These are phyloP conservation scores for Dexiosoma caninum DNA, from an alignment of 2,888 invertebrate species.

Conservation along the genomic window DNA sequence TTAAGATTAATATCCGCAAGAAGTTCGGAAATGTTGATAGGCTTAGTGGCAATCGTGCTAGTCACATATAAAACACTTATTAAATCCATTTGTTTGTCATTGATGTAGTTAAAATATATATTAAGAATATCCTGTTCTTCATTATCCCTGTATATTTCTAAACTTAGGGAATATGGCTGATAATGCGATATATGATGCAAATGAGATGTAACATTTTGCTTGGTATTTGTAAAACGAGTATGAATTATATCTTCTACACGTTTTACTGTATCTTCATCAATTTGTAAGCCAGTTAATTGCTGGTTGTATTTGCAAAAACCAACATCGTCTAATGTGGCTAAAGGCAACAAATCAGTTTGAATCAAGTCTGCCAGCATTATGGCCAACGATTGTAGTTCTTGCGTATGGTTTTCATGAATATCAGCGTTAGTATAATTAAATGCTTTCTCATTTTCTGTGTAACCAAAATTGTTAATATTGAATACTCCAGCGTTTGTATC, in stretches of 20 bases:
- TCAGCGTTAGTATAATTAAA: background rate
- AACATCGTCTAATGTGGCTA: slow-evolving; percentile 62
- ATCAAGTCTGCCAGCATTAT: slow-evolving; percentile 67
- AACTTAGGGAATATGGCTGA: slow-evolving; percentile 65
- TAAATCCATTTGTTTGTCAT: slow-evolving; percentile 47
- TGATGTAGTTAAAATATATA: slow-evolving; percentile 66
- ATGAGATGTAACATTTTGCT: slow-evolving; percentile 55
- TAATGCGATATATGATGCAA: slow-evolving; percentile 58
- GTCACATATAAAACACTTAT: slow-evolving; percentile 51
- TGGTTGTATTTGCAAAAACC: slow-evolving; percentile 62
- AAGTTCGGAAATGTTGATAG: slow-evolving; percentile 3
- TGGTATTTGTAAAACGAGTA: slow-evolving; percentile 24
- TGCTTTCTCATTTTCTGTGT: background rate
- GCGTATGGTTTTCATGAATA: background rate
- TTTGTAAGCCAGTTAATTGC: background rate
- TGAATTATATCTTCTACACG: slow-evolving; percentile 5
- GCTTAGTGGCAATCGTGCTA: background rate
- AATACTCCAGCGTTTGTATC: background rate
- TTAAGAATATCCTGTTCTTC: slow-evolving; percentile 61
- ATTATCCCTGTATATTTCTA: slow-evolving; percentile 63
- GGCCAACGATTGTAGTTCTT: slow-evolving; percentile 17
- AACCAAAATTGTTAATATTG: background rate
- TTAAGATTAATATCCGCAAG: slow-evolving; percentile 54
- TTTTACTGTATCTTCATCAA: background rate
- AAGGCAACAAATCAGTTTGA: slow-evolving; percentile 66